phyloP scores from a whole-genome alignment of 2,888 invertebrate species.

The Acanthosoma haemorrhoidale region DNA sequence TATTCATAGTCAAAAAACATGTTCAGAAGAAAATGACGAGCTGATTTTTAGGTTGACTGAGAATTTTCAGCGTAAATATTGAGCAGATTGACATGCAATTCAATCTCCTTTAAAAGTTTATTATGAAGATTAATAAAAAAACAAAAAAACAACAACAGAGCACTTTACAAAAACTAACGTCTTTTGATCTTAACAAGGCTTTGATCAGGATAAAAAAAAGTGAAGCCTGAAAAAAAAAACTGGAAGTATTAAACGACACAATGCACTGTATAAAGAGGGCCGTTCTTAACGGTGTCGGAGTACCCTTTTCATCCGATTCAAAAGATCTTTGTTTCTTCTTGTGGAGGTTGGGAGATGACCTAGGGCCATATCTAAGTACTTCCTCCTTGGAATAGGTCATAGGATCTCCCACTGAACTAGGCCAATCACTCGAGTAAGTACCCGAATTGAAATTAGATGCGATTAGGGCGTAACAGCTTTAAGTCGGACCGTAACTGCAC shows the following conservation, averaged over 20 bases:
- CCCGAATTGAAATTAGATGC: not conserved
- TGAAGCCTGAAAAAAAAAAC: not conserved
- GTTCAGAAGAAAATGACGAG: not conserved
- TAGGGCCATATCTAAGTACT: too few relatives aligned
- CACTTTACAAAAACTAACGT: not conserved
- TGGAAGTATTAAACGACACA: not conserved
- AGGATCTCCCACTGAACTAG: too few relatives aligned
- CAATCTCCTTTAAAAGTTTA: not conserved
- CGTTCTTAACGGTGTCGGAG: not conserved
- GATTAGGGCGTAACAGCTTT: not conserved
- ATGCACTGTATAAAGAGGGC: not conserved
- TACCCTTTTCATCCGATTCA: not conserved
- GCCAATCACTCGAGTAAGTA: not conserved
- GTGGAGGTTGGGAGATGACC: not conserved
- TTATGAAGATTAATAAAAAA: not conserved
- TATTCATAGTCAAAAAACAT: not conserved
- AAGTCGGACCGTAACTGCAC: not conserved
- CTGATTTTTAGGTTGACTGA: not conserved
- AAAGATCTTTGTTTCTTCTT: slow-evolving; percentile 1
- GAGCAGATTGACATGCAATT: not conserved
- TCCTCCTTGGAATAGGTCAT: not conserved
- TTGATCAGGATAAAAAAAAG: not conserved
- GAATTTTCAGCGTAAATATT: not conserved
- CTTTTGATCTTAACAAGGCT: slow-evolving; percentile 4
- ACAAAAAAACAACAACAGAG: not conserved